Conservation (phyloP, 2,113 vertebrate species). For the Ptyas mucosa region DNA sequence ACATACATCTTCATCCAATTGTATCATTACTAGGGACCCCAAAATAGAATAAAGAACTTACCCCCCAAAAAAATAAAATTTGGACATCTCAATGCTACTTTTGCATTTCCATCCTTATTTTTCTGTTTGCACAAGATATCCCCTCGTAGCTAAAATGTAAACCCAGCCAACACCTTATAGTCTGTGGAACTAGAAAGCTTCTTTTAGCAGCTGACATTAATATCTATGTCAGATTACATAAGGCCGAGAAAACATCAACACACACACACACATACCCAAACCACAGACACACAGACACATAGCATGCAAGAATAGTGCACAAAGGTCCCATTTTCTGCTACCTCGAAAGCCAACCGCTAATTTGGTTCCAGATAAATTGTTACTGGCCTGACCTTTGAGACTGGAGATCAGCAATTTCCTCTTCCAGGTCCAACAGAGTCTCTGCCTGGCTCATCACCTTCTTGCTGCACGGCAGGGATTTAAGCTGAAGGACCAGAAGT, state of each 20-base stretch:
- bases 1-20: background rate
- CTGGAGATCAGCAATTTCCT: conserved; percentile 69
- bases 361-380: fast-evolving
- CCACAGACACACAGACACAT: background rate
- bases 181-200: background rate
- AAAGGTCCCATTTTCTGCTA: background rate
- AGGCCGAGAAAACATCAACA: background rate
- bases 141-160: background rate
- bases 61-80: too few species aligned
- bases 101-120: background rate
- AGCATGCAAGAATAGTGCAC: background rate
- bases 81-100: background rate
- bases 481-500: conserved; percentile 80
- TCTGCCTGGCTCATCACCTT: conserved; percentile 68
- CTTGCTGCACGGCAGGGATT: conserved; percentile 68
- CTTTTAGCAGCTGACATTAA: background rate
- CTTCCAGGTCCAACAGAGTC: conserved; percentile 68
- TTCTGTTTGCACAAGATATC: background rate
- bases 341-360: background rate
- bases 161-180: background rate
- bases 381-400: conserved; percentile 62
- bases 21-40: background rate
- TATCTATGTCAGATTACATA: background rate
- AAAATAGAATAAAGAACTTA: background rate
- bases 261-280: background rate